A percentile compares a stretch with the other conserved stretches of the same genome.
These are phyloP conservation scores for Camponotus vicinus DNA, from an alignment of 1,140 invertebrate species.

Conservation along the genomic window DNA sequence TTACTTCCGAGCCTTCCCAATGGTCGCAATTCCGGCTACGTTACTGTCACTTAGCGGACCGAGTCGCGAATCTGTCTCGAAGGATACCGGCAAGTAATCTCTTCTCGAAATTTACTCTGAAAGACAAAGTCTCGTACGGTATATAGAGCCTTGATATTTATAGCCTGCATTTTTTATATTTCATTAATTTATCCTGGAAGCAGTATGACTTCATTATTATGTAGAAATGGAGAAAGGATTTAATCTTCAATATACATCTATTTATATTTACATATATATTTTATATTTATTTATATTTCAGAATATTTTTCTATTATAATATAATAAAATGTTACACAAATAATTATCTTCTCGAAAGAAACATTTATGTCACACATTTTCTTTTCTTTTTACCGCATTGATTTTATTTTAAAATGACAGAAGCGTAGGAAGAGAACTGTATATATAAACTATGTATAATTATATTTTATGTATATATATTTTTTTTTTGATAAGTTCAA, in stretches of 20 bases:
- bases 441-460: background rate
- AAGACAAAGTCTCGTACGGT: constrained; percentile 10
- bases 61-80: constrained; percentile 63
- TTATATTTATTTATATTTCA: background rate
- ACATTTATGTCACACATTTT: background rate
- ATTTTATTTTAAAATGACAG: background rate
- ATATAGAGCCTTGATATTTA: background rate
- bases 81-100: constrained; percentile 44
- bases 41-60: constrained; percentile 76
- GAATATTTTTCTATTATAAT: background rate
- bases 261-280: background rate
- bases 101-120: constrained; percentile 44
- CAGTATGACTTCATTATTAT: background rate
- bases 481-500: no score
- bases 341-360: background rate
- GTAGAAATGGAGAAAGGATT: background rate
- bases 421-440: background rate
- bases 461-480: background rate
- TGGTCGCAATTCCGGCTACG: constrained; percentile 71
- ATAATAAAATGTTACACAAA: background rate
- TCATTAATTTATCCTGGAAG: background rate
- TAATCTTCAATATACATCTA: background rate
- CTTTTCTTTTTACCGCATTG: background rate
- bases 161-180: constrained; percentile 12
- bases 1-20: constrained; percentile 69